Evolutionary conservation across 2,888 invertebrate species (phyloP), one percentile per base, ranked within the genome.

Genomic region (Drosophila subquinaria): DNA sequence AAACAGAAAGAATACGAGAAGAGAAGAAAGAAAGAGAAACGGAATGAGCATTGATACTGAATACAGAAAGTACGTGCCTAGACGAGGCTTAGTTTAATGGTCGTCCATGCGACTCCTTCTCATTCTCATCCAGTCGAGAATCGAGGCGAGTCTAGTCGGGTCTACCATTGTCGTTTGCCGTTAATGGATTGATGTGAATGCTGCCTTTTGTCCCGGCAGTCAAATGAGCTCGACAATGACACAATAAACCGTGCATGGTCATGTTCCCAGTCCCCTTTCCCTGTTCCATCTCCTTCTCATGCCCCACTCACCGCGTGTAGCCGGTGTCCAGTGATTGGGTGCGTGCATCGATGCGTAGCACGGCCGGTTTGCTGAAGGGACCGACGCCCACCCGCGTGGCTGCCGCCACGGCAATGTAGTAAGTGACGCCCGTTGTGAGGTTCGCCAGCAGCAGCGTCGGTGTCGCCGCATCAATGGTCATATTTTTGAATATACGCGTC

Each of bases 391-490:
- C 95, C 75, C 95, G 94, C 11, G 97, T 98, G 87, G 95, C 95
- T 10, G 98, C 98, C 33, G 97, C 97, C 59, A 97, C 96, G 92
- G 96, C 95, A 27, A 98, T 96, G 59, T 95, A 95, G 93, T 98
- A 98, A 69, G 96, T 95, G 86, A 96, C 95, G 85, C 96, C 97
- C 40, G 96, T 95, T 67, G 96, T 95, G 86, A 98, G 94, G 93
- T 97, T 97, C 70, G 96, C 96, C 91, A 98, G 94, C 66, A 96
- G 94, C 35, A 97, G 94, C 53, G 96, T 96, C 45, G 95, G 95
- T 10, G 96, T 95, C 48, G 94, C 94, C 86, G 95, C 95, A 90
- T 96, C 95, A 60, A 96, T 95, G 71, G 95, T 95, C 69, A 96
- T 95, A 89, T 95, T 95, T 93, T 95, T 95, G 73, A 95, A 94